Evolutionary conservation across 2,113 vertebrate species (phyloP).

Genomic region (Pteropus alecto): DNA sequence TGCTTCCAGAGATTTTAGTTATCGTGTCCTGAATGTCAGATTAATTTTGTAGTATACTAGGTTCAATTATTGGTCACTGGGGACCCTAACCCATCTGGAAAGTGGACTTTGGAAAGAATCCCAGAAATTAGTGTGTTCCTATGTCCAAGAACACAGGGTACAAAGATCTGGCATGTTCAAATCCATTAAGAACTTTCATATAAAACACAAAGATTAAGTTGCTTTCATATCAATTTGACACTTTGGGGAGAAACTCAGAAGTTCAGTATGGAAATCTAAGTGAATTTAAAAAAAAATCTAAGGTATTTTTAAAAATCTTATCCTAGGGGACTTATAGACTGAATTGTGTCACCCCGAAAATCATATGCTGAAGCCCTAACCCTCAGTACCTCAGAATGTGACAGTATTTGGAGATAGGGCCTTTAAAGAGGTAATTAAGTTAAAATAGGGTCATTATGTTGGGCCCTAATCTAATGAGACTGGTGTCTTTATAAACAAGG

Average conservation of each 20-base stretch:
- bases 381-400: neutral
- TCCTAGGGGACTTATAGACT: neutral
- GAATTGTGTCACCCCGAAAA: neutral
- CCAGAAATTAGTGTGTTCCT: neutral
- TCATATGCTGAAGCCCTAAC: neutral
- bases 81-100: neutral
- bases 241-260: neutral
- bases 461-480: neutral
- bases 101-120: conserved; percentile 21
- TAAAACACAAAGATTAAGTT: conserved; percentile 10
- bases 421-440: neutral
- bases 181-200: conserved; percentile 10
- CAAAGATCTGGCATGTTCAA: neutral
- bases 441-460: neutral
- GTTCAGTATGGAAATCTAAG: neutral
- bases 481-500: neutral
- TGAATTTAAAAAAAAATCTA: neutral
- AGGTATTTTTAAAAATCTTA: neutral
- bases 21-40: neutral
- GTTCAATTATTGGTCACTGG: neutral
- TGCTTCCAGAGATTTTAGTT: neutral
- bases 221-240: conserved; percentile 4
- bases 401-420: neutral
- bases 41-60: conserved; percentile 36
- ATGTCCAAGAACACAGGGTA: neutral